A percentile compares a stretch with the other conserved stretches of the same genome.
phyloP scores from a whole-genome alignment of 2,113 vertebrate species.

The Antechinus flavipes region DNA sequence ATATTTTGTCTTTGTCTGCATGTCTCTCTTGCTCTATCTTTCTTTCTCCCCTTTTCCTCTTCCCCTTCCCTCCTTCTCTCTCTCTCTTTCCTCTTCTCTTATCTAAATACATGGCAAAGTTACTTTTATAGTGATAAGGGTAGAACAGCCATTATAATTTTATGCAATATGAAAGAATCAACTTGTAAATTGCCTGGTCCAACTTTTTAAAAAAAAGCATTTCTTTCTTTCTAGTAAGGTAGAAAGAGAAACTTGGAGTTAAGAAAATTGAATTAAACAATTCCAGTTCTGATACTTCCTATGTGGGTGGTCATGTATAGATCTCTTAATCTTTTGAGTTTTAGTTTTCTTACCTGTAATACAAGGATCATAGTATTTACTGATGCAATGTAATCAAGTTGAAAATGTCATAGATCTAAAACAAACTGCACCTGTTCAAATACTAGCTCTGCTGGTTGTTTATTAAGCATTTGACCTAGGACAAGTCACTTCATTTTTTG shows the following conservation, averaged over 20 bases:
- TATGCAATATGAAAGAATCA: neutral
- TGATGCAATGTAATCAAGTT: neutral
- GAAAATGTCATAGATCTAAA: neutral
- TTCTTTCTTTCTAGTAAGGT: neutral
- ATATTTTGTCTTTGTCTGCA: neutral
- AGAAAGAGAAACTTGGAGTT: neutral
- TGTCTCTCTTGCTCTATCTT: too few species aligned
- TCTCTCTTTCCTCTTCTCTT: neutral
- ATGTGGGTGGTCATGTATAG: neutral
- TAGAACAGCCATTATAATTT: neutral
- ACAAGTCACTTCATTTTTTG: neutral
- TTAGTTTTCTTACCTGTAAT: neutral
- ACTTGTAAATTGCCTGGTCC: neutral
- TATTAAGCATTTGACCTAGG: neutral
- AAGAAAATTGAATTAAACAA: neutral
- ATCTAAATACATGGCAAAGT: neutral
- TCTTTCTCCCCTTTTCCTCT: too few species aligned
- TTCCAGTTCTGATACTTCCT: neutral
- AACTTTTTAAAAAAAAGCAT: neutral
- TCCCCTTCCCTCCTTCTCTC: too few species aligned
- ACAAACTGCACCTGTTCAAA: neutral
- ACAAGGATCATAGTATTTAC: neutral
- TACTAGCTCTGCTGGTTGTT: neutral
- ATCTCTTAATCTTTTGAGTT: neutral
- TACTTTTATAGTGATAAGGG: neutral